These are phyloP conservation scores for Pocillopora meandrina DNA, from an alignment of 92 coral and sea anemone species.

Conservation along the genomic window DNA sequence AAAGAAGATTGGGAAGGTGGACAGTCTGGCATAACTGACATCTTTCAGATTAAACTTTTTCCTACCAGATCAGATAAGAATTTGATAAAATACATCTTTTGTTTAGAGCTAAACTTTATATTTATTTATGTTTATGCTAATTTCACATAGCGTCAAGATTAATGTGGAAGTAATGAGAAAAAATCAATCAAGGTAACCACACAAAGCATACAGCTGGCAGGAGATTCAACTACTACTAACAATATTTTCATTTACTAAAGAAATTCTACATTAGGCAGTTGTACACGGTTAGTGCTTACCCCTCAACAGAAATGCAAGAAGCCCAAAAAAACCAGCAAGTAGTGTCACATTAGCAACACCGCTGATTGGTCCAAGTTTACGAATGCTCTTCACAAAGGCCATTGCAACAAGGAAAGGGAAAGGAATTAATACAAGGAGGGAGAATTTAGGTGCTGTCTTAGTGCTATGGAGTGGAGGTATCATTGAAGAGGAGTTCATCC, in stretches of 20 bases:
- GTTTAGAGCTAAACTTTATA: background rate
- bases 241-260: too few relatives aligned
- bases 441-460: conserved; percentile 76
- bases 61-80: conserved; percentile 49
- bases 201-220: too few relatives aligned
- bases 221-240: too few relatives aligned
- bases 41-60: conserved; percentile 78
- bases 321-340: conserved; percentile 87
- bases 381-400: conserved; percentile 85
- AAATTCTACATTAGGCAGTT: too few relatives aligned
- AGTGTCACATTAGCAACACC: conserved; percentile 89
- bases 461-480: conserved; percentile 44
- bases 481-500: conserved; percentile 53
- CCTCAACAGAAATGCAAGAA: conserved; percentile 72
- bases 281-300: conserved; percentile 52
- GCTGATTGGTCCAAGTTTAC: conserved; percentile 94
- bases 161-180: too few relatives aligned
- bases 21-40: conserved; percentile 55
- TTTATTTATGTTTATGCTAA: too few relatives aligned
- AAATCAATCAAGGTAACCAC: too few relatives aligned
- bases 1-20: conserved; percentile 94
- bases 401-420: conserved; percentile 83
- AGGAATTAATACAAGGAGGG: conserved; percentile 79
- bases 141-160: background rate
- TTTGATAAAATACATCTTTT: background rate